phyloP scores from a whole-genome alignment of 1,140 invertebrate species.

The Drosophila santomea region DNA sequence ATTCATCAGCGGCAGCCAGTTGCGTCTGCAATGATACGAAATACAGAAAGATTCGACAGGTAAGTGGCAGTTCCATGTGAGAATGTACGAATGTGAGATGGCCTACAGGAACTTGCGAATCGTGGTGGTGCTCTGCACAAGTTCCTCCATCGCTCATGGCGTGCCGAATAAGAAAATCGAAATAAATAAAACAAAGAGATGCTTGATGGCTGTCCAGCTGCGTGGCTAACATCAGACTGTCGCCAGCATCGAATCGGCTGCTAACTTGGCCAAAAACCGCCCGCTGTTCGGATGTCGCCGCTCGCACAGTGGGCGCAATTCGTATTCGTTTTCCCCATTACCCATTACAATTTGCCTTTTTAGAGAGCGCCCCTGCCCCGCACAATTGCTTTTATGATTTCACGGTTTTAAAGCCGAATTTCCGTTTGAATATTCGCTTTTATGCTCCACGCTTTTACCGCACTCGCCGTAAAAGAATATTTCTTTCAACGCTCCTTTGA shows the following conservation, averaged over 20 bases:
- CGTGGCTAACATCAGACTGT: conserved; percentile 76
- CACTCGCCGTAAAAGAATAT: conserved; percentile 44
- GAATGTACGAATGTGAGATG: neutral
- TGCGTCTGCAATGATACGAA: conserved; percentile 87
- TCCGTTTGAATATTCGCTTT: conserved; percentile 28
- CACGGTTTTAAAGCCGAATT: conserved; percentile 26
- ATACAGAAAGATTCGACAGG: conserved; percentile 8
- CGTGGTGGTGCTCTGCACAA: conserved; percentile 54
- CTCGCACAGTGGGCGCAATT: conserved; percentile 67
- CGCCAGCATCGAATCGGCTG: conserved; percentile 57
- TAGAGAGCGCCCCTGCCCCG: neutral
- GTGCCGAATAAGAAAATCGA: conserved; percentile 20
- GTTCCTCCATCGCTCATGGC: conserved; percentile 61
- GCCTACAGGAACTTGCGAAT: conserved; percentile 67
- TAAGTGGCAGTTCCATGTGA: conserved; percentile 3
- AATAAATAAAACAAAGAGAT: conserved; percentile 39
- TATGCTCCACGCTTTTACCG: conserved; percentile 42
- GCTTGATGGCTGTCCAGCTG: conserved; percentile 71
- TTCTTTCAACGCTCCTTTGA: conserved; percentile 47
- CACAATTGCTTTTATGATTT: conserved; percentile 51
- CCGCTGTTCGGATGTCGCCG: conserved; percentile 53
- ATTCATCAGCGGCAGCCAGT: conserved; percentile 96
- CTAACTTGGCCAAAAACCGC: conserved; percentile 54
- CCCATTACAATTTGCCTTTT: conserved; percentile 2
- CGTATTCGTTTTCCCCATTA: conserved; percentile 26